Evolutionary conservation across 1,140 invertebrate species (phyloP).

Genomic region (Aphidius gifuensis): DNA sequence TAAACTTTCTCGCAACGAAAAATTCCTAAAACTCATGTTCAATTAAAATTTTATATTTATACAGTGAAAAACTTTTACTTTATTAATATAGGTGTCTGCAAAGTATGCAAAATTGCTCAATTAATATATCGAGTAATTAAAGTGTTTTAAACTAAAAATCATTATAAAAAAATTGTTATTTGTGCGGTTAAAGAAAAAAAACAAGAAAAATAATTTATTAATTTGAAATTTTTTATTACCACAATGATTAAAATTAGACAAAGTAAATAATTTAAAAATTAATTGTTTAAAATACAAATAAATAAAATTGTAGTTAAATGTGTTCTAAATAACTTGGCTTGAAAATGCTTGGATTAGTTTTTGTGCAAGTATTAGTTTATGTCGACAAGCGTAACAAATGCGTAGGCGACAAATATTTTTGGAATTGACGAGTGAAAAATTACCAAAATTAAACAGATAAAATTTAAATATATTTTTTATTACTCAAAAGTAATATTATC

Average conservation of each 20-base stretch:
- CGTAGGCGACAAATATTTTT: conserved; percentile 23
- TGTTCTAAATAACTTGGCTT: background rate
- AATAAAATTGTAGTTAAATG: too few species aligned
- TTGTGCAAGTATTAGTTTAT: conserved; percentile 19
- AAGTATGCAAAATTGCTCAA: conserved; percentile 5
- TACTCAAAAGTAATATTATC: too few species aligned
- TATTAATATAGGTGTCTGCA: background rate
- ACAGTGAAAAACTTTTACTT: background rate
- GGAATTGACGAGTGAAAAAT: conserved; percentile 6
- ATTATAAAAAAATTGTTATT: too few species aligned
- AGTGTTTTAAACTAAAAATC: too few species aligned
- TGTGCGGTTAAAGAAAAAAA: too few species aligned
- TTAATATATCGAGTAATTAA: background rate
- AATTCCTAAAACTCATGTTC: conserved; percentile 5
- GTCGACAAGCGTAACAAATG: conserved; percentile 20
- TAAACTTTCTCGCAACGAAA: conserved; percentile 1
- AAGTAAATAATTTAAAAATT: too few species aligned
- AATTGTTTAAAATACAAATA: too few species aligned
- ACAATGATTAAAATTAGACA: too few species aligned
- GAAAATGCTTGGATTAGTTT: conserved; percentile 15
- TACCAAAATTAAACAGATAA: background rate
- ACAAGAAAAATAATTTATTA: too few species aligned
- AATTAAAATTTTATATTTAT: background rate
- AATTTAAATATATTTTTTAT: too few species aligned
- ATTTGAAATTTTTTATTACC: too few species aligned